Base-by-base conservation (phyloP, 2,888 invertebrate species). In the Lamproptera curius region DNA sequence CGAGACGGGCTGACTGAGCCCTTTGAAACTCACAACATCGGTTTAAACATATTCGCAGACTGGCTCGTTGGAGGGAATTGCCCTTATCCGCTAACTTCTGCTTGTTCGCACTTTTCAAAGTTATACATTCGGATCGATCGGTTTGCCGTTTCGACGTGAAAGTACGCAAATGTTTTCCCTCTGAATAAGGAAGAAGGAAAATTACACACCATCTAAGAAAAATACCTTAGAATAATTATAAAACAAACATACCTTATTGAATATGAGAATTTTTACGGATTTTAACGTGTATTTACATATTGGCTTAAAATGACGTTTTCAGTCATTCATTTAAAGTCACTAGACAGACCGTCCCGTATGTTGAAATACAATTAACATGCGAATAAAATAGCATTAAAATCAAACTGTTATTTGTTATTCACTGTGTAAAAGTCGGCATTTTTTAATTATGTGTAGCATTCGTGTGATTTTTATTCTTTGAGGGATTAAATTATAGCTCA, bases 1-100 rank as follows among this genome's bases (percentile, higher is more conserved):
- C 35, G 41, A 42, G 42, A 23, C 42, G 36, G 23, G 46, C 42
- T 46, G 41, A 46, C 41, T 42, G 20, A 47, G 35, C 36, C 17
- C 4, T 42, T 36, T 14, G 20, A 42, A 42, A 42, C 46, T 46
- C 16, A 39, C 23, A 16, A 36, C 20, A 41, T 47, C 36, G 20
- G 35, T 46, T n/a, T 15, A 17, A 35, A 36, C 36, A 47, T 17
- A 42, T 42, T 31, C 20, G 17, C 16, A 31, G 46, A 41, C 17
- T 26, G 34, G 3, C 23, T 31, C 8, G 36, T 41, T 42, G 6
- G 11, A 8, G 4, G 10, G 28, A 16, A 42, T 31, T 28, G 34
- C 35, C 42, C 37, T 42, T 28, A 31, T 14, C n/a, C 14, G 16
- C 2, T 26, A 46, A 36, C 14, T 47, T 46, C 14, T 15, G 14